A percentile compares a stretch with the other conserved stretches of the same genome.
Conservation (phyloP, 1,140 invertebrate genomes). For the Schlechtendalia chinensis region DNA sequence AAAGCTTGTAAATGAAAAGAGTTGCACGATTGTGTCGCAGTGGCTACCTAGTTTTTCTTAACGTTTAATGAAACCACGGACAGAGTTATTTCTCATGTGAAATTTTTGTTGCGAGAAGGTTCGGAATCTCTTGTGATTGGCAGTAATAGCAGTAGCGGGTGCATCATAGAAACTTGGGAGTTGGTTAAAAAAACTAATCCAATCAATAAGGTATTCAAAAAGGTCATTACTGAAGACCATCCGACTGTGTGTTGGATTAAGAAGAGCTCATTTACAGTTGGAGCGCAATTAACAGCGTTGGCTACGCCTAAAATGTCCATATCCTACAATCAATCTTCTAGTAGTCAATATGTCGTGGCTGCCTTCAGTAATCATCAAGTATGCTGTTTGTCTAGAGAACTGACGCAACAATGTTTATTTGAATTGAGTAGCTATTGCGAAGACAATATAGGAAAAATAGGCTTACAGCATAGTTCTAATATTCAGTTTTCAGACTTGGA, state of each 20-base stretch:
- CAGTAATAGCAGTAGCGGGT: constrained; percentile 64
- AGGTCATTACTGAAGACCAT: constrained; percentile 44
- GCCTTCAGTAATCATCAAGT: constrained; percentile 46
- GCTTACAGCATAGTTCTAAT: constrained; percentile 34
- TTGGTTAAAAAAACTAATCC: constrained; percentile 66
- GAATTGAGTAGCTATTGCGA: constrained; percentile 46
- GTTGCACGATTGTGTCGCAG: constrained; percentile 65
- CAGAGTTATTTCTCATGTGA: constrained; percentile 57
- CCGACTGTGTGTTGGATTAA: constrained; percentile 40
- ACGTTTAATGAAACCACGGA: constrained; percentile 49
- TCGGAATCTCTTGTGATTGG: constrained; percentile 77
- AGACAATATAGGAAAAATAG: constrained; percentile 46
- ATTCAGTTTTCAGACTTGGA: constrained; percentile 65
- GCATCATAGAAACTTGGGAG: constrained; percentile 83
- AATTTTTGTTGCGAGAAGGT: constrained; percentile 78
- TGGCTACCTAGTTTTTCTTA: constrained; percentile 73
- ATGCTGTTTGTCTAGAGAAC: constrained; percentile 42
- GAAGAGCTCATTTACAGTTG: constrained; percentile 40
- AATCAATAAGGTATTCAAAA: constrained; percentile 43
- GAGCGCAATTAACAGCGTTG: constrained; percentile 35
- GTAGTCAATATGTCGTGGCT: constrained; percentile 39
- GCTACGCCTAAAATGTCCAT: constrained; percentile 46
- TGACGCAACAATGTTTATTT: constrained; percentile 46
- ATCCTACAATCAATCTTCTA: constrained; percentile 41
- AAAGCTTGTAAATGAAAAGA: constrained; percentile 61